These are phyloP conservation scores for Drosophila paulistorum DNA, from an alignment of 1,140 invertebrate genomes.

Conservation along the genomic window DNA sequence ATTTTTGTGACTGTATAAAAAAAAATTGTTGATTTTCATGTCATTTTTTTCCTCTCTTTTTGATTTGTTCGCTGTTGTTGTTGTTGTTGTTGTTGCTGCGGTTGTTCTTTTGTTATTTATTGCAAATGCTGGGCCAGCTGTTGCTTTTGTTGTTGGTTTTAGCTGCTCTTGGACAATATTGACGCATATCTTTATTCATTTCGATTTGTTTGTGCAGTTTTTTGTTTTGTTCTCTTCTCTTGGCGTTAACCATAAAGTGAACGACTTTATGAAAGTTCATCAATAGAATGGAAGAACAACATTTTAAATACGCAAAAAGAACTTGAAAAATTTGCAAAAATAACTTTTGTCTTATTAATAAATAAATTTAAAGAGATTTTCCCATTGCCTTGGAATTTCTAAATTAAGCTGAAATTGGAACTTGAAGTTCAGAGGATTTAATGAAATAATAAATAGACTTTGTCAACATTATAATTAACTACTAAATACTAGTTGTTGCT, in stretches of 20 bases:
- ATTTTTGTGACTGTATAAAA: conserved; percentile 48
- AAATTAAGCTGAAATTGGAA: too few relatives aligned
- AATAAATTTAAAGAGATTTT: too few relatives aligned
- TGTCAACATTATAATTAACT: too few relatives aligned
- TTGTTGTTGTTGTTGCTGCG: too few relatives aligned
- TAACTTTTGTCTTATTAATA: too few relatives aligned
- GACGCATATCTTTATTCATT: conserved; percentile 7
- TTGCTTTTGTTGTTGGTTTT: not conserved
- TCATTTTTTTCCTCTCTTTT: not conserved
- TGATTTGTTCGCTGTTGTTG: not conserved
- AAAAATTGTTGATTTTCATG: conserved; percentile 30
- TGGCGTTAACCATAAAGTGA: not conserved
- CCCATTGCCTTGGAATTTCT: too few relatives aligned
- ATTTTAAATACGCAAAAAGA: too few relatives aligned
- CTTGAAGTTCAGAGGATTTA: too few relatives aligned
- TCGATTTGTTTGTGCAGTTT: not conserved
- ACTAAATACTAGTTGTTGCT: too few relatives aligned
- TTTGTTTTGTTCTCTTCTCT: not conserved
- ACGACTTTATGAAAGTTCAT: not conserved
- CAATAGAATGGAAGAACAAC: too few relatives aligned
- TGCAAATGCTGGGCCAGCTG: conserved; percentile 23
- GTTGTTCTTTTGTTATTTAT: conserved; percentile 15
- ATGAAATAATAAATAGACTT: too few relatives aligned
- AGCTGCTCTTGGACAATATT: conserved; percentile 1
- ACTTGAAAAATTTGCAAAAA: too few relatives aligned